These are phyloP conservation scores for Reticulitermes speratus DNA, from an alignment of 1,140 invertebrate species.

Conservation along the genomic window DNA sequence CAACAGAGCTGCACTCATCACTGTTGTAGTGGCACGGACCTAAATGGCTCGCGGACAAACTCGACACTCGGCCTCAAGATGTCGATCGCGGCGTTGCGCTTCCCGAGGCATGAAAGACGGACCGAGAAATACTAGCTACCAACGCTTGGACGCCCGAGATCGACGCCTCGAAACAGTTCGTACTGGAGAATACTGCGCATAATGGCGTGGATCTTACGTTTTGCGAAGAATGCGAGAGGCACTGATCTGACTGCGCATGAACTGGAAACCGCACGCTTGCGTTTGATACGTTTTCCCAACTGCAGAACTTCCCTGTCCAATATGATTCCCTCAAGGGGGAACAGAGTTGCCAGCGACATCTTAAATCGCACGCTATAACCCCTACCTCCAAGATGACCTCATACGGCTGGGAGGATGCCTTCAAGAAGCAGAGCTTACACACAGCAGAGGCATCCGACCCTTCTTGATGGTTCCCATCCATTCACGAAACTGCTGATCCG, in stretches of 20 bases:
- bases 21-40: background rate
- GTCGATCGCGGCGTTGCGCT: background rate
- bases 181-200: background rate
- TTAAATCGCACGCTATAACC: constrained; percentile 5
- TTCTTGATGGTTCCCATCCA: background rate
- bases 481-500: background rate
- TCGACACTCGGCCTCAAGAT: background rate
- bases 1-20: background rate
- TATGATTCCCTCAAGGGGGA: background rate
- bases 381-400: background rate
- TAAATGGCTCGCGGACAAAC: background rate
- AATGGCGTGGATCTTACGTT: background rate
- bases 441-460: background rate
- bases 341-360: background rate
- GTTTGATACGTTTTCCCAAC: background rate
- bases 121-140: background rate
- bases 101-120: background rate
- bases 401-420: constrained; percentile 4
- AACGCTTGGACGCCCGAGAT: background rate
- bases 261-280: background rate
- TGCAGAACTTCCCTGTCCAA: background rate
- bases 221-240: background rate
- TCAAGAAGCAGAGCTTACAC: background rate
- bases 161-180: background rate
- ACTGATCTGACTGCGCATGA: background rate